Evolutionary conservation across 2,797 vertebrate genomes (phyloP).

Genomic region (Pelodytes ibericus): DNA sequence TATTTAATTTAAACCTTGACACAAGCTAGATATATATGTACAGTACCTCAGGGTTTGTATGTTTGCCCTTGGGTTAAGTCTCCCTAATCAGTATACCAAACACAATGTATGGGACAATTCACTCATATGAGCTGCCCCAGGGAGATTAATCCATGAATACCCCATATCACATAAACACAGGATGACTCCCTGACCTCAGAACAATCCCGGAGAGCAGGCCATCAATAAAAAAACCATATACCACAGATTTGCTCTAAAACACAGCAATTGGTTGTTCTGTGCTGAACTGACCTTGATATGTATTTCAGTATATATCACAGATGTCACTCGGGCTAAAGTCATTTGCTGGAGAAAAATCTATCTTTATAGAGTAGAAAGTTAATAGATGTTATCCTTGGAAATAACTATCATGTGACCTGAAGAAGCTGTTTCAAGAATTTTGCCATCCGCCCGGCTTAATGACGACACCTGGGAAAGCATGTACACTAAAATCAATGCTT

Average conservation of each 20-base stretch:
- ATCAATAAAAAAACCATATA: conserved; percentile 7
- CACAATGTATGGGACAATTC: not conserved
- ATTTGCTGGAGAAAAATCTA: not conserved
- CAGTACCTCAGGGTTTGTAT: not conserved
- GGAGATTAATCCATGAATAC: conserved; percentile 18
- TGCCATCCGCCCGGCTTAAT: no score
- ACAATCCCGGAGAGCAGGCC: not conserved
- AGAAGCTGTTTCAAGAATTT: not conserved
- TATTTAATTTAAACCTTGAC: conserved; percentile 18
- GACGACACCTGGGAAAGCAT: no score
- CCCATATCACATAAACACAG: not conserved
- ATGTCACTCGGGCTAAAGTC: conserved; percentile 11
- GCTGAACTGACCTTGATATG: conserved; percentile 18
- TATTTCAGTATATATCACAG: not conserved
- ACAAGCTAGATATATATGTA: not conserved
- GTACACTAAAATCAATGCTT: no score
- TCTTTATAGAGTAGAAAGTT: conserved; percentile 3
- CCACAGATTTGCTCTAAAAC: not conserved
- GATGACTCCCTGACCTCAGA: conserved; percentile 12
- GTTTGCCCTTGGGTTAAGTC: no score
- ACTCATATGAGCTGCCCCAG: conserved; percentile 4
- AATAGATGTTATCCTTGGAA: conserved; percentile 4
- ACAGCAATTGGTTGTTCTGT: not conserved
- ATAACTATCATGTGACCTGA: not conserved
- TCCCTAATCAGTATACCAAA: not conserved